Conservation (phyloP, 2,113 vertebrate species). For the Tenrec ecaudatus region DNA sequence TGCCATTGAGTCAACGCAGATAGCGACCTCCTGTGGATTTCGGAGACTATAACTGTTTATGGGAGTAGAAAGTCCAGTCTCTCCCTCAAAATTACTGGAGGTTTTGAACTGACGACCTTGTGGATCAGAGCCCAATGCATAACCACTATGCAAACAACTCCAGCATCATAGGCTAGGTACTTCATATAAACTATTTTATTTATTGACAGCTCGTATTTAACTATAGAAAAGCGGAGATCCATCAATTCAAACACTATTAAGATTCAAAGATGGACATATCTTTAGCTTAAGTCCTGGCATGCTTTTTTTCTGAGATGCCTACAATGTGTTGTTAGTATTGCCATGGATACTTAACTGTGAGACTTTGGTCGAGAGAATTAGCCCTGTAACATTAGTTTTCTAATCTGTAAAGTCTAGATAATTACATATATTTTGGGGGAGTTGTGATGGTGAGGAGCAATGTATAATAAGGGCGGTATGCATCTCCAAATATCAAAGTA, state of each 20-base stretch:
- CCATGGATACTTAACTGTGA: neutral
- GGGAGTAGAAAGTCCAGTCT: too few species aligned
- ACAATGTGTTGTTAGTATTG: too few species aligned
- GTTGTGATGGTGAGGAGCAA: neutral
- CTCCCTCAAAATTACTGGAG: too few species aligned
- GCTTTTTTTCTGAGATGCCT: neutral
- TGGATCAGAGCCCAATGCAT: too few species aligned
- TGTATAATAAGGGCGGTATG: neutral
- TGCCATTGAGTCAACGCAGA: too few species aligned
- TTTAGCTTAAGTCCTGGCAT: neutral
- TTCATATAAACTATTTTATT: conserved; percentile 1
- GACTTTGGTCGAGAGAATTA: neutral
- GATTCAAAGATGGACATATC: neutral
- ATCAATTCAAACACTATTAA: conserved; percentile 18
- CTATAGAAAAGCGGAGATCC: neutral
- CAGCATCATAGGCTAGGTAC: neutral
- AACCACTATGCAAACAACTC: too few species aligned
- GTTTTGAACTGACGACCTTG: too few species aligned
- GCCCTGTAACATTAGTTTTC: neutral
- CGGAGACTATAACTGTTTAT: too few species aligned
- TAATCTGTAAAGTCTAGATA: neutral
- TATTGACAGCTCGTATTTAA: conserved; percentile 31
- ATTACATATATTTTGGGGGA: neutral
- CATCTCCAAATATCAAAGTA: neutral
- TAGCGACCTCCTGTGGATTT: too few species aligned